Base-by-base conservation (phyloP, 2,888 invertebrate genomes). In the Malthinus flaveolus region DNA sequence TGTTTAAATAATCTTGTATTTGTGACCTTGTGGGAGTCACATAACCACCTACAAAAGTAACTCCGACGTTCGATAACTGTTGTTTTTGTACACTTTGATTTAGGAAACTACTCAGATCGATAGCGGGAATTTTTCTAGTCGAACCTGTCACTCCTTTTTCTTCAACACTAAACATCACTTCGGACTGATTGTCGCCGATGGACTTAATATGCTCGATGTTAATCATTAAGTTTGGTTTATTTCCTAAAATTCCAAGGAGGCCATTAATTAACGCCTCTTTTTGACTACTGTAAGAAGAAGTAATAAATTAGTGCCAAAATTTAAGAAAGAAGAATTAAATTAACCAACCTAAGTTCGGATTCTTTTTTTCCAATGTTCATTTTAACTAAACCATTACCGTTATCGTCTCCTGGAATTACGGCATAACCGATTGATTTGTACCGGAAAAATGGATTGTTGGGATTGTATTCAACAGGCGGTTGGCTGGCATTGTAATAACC, bases 391-490 rank as follows among this genome's bases (percentile, higher is more conserved):
- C 98, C 98, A 70, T 97, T 92, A 71, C 93, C 93, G 74, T 96
- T 95, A 61, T 93, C 92, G 47, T 89, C 87, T 3, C 88, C 87
- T 0, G 95, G 93, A 65, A 97, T 85, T 12, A 90, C 86, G 66
- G 92, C 94, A 75, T 97, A 98, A 0, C 95, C 95, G 51, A 98
- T 91, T 0, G 96, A 92, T 80, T 97, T 98, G 75, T 98, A 96
- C 39, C 94, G 85, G 72, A 95, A 97, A 48, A 95, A 87, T 0
- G 93, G 93, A 77, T 97, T 97, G 70, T 93, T 90, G 53, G 91
- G 89, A 46, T 89, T 91, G 64, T 96, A 87, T 53, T 92, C 91
- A 5, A 96, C 85, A 0, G 94, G 89, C 1, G 87, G 88, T 5
- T 89, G 89, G 66, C 85, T 87, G 49, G 87, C 84, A 33, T 87